Percentiles rank a stretch among this genome's conserved stretches.
Evolutionary conservation across 2,888 invertebrate species (phyloP).

Genomic region (Hydropsyche betteni): DNA sequence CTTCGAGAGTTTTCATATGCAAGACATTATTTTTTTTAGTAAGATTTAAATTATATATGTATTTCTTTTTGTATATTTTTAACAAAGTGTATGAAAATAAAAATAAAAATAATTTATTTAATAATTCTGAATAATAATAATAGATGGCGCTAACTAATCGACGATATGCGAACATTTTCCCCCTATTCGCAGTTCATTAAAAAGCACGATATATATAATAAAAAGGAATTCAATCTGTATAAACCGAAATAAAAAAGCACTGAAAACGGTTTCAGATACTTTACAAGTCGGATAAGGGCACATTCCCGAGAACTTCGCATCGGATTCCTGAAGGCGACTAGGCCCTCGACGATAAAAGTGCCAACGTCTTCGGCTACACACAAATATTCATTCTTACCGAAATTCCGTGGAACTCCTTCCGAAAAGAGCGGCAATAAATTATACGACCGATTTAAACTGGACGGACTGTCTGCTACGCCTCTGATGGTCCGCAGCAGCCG

Average conservation of each 20-base stretch:
- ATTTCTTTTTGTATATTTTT: too few relatives aligned
- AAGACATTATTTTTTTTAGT: too few relatives aligned
- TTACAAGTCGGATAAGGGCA: too few relatives aligned
- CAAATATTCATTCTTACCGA: conserved; percentile 35
- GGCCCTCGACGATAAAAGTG: conserved; percentile 37
- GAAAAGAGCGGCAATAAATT: conserved; percentile 20
- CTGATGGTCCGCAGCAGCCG: background rate
- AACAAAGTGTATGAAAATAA: too few relatives aligned
- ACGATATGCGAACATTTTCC: too few relatives aligned
- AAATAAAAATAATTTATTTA: too few relatives aligned
- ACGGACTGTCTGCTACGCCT: conserved; percentile 27
- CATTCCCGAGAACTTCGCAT: conserved; percentile 23
- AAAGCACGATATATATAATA: background rate
- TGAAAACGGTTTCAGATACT: conserved; percentile 15
- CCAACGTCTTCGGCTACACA: conserved; percentile 26
- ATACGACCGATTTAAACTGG: conserved; percentile 31
- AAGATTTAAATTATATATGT: too few relatives aligned
- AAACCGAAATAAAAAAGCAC: background rate
- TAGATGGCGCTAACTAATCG: too few relatives aligned
- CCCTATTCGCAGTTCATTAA: background rate
- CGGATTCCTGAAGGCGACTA: conserved; percentile 21
- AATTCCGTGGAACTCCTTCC: conserved; percentile 19
- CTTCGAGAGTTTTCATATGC: too few relatives aligned
- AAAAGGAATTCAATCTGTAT: background rate
- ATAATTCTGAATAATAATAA: too few relatives aligned